Evolutionary conservation across 2,113 vertebrate genomes (phyloP), one percentile per base, ranked within the genome.

Genomic region (Rousettus leschenaultii): DNA sequence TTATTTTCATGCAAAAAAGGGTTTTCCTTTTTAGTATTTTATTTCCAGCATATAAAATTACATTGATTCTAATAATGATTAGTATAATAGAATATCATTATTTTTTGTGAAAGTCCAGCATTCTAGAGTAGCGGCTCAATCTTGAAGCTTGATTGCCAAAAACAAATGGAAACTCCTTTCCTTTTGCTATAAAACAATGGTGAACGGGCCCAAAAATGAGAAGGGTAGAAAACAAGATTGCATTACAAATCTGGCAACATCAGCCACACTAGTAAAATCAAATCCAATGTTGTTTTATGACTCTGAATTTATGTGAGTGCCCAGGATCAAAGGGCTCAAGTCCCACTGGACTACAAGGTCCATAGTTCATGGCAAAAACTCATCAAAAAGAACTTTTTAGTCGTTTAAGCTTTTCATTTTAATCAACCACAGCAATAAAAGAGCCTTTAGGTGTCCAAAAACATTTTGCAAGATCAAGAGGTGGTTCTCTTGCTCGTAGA

Each of bases 361-460:
- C 98, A 98, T 98, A 98, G 98, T 98, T 99, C 98, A 98, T 98
- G 98, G 98, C 97, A 98, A 98, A 98, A 98, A 95, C 98, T 98
- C 98, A 99, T 98, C 98, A 98, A 99, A 98, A 98, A 99, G 98
- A 98, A 98, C 98, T 98, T 98, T 98, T 98, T 98, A 98, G 98
- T 98, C 97, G 55, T 98, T 98, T 98, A 97, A 97, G 97, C 98
- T 98, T 99, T 98, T 98, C 98, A 98, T 98, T 99, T 99, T 98
- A 99, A 99, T 99, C 98, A 98, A 97, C 98, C 97, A 82, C 96
- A 98, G 98, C 98, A 98, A 98, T 99, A 98, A 99, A 98, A 98
- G 98, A 98, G 97, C 98, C 98, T 98, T 98, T 98, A 99, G 98
- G 98, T 99, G 98, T 98, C 98, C 98, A 98, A 98, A 98, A 98